A percentile compares a stretch with the other conserved stretches of the same genome.
Evolutionary conservation across 1,140 invertebrate genomes (phyloP).

Genomic region (Trichonephila clavata): DNA sequence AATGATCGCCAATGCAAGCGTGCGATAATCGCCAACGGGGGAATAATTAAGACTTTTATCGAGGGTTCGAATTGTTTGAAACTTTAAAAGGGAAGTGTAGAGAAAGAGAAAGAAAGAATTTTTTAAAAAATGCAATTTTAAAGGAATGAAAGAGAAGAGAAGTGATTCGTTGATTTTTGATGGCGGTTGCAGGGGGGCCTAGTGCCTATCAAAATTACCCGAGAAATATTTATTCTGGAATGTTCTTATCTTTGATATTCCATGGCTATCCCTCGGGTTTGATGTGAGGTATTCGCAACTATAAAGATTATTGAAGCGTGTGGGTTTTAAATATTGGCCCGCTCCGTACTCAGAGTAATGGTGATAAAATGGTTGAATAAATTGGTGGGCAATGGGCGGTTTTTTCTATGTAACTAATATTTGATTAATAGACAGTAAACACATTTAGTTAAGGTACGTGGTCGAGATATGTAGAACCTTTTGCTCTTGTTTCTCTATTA

Average conservation of each 20-base stretch:
- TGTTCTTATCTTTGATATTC: conserved; percentile 46
- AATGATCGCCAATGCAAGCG: conserved; percentile 34
- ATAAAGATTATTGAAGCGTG: not conserved
- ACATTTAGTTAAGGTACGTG: too few species aligned
- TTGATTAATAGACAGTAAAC: too few species aligned
- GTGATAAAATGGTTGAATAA: not conserved
- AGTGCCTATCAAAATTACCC: conserved; percentile 21
- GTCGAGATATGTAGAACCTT: too few species aligned
- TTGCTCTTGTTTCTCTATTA: too few species aligned
- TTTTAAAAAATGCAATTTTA: conserved; percentile 24
- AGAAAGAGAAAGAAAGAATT: not conserved
- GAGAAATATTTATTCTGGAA: not conserved
- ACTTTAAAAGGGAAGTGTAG: conserved; percentile 13
- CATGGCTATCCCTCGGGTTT: not conserved
- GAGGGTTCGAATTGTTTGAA: conserved; percentile 40
- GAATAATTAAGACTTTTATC: conserved; percentile 75
- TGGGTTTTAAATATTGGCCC: not conserved
- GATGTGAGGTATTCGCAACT: not conserved
- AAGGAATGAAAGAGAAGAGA: not conserved
- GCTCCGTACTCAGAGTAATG: not conserved
- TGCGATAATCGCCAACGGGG: conserved; percentile 64
- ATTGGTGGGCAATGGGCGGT: too few species aligned
- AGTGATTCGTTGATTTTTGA: conserved; percentile 63
- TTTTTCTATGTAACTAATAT: too few species aligned
- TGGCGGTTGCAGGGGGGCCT: not conserved